Percentiles rank a stretch among this genome's conserved stretches.
Conservation (phyloP, 2,888 invertebrate genomes). For the Litoditis marina region DNA sequence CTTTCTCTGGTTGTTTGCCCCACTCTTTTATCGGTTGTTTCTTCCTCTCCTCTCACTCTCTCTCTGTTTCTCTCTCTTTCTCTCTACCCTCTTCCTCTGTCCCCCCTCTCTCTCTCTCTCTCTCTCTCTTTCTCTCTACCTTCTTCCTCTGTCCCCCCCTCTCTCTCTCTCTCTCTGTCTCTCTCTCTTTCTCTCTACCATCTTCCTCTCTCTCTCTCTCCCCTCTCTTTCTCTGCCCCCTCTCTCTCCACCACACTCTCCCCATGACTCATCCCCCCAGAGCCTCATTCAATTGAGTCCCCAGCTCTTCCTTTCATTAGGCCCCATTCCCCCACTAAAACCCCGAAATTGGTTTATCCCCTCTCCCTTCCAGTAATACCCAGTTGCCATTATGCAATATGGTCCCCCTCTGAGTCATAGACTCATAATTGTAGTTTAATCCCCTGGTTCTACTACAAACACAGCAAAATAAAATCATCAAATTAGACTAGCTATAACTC, state of each 20-base stretch:
- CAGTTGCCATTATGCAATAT: no score
- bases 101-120: not conserved
- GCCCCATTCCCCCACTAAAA: no score
- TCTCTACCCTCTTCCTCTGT: not conserved
- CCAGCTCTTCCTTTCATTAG: no score
- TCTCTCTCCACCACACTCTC: not conserved
- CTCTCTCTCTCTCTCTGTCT: not conserved
- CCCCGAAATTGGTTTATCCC: no score
- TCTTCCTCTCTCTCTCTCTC: not conserved
- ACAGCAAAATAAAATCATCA: no score
- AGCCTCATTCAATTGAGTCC: no score
- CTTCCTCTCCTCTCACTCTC: not conserved
- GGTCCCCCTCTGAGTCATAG: no score
- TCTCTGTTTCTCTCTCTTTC: not conserved
- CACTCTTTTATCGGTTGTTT: not conserved
- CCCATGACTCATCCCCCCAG: no score
- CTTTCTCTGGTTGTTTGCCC: not conserved
- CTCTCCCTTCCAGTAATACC: no score
- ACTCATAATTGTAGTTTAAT: no score
- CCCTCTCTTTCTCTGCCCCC: not conserved
- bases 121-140: not conserved
- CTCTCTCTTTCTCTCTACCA: not conserved
- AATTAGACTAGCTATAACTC: no score
- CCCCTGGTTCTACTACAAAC: no score
- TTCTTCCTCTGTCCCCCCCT: not conserved